These are phyloP conservation scores for Leptinotarsa tumamoca DNA, from an alignment of 2,888 invertebrate species.

Conservation along the genomic window DNA sequence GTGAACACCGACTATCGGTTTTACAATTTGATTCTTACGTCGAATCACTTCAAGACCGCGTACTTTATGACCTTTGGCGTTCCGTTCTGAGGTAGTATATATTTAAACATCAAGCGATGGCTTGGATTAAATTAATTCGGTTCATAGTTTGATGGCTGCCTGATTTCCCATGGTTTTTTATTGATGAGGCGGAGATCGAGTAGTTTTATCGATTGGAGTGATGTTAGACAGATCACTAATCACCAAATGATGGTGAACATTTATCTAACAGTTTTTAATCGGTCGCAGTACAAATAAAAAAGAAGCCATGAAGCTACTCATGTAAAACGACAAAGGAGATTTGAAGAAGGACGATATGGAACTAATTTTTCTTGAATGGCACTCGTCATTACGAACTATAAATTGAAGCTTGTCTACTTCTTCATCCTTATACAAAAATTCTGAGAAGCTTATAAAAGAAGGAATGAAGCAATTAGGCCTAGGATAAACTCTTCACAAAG, in stretches of 20 bases:
- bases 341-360: too few species aligned
- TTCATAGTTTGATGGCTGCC: conserved; percentile 55
- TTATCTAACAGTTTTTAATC: background rate
- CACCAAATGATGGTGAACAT: background rate
- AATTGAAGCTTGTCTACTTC: too few species aligned
- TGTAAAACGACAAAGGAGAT: too few species aligned
- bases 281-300: background rate
- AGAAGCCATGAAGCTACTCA: too few species aligned
- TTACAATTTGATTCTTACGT: conserved; percentile 29
- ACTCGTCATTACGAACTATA: too few species aligned
- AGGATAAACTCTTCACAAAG: too few species aligned
- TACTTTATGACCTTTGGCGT: conserved; percentile 20
- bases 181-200: conserved; percentile 14
- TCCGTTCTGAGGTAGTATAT: conserved; percentile 36
- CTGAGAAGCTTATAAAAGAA: too few species aligned
- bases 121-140: conserved; percentile 56
- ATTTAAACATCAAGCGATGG: conserved; percentile 35
- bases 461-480: too few species aligned
- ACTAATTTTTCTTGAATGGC: too few species aligned
- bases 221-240: conserved; percentile 3
- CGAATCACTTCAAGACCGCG: conserved; percentile 32
- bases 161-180: conserved; percentile 48
- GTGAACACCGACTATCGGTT: conserved; percentile 57
- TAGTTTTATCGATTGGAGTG: conserved; percentile 29
- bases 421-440: too few species aligned